A percentile compares a stretch with the other conserved stretches of the same genome.
Evolutionary conservation across 2,797 vertebrate species (phyloP).

Genomic region (Microctenopoma steveboyesi): DNA sequence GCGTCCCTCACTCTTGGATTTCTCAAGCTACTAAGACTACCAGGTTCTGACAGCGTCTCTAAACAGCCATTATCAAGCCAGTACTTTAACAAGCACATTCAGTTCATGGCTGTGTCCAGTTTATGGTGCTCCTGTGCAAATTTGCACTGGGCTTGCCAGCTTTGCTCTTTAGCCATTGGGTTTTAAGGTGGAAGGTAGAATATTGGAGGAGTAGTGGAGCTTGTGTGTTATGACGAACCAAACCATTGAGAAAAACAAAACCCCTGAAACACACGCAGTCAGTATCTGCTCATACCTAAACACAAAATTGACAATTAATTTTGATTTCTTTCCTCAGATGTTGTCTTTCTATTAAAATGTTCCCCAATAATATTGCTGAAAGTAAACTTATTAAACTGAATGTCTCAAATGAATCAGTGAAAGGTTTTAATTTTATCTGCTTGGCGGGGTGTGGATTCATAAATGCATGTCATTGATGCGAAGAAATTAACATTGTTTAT

Average conservation of each 20-base stretch:
- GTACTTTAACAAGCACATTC: too few relatives aligned
- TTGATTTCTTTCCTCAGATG: conserved; percentile 36
- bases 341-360: conserved; percentile 6
- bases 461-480: conserved; percentile 66
- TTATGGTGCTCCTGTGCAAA: conserved; percentile 13
- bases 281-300: conserved; percentile 44
- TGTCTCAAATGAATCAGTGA: conserved; percentile 80
- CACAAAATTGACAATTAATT: conserved; percentile 61
- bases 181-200: conserved; percentile 16
- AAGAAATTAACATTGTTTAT: conserved; percentile 74
- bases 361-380: conserved; percentile 40
- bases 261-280: background rate
- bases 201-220: background rate
- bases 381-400: conserved; percentile 79
- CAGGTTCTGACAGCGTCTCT: too few relatives aligned
- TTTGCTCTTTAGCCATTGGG: background rate
- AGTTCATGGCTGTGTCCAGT: too few relatives aligned
- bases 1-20: too few relatives aligned
- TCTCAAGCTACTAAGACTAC: too few relatives aligned
- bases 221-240: conserved; percentile 2
- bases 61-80: too few relatives aligned
- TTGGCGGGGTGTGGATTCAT: conserved; percentile 69
- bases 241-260: conserved; percentile 20
- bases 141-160: conserved; percentile 3
- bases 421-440: conserved; percentile 70